Conservation (phyloP, 1,140 invertebrate genomes). For the Tenebrio molitor region DNA sequence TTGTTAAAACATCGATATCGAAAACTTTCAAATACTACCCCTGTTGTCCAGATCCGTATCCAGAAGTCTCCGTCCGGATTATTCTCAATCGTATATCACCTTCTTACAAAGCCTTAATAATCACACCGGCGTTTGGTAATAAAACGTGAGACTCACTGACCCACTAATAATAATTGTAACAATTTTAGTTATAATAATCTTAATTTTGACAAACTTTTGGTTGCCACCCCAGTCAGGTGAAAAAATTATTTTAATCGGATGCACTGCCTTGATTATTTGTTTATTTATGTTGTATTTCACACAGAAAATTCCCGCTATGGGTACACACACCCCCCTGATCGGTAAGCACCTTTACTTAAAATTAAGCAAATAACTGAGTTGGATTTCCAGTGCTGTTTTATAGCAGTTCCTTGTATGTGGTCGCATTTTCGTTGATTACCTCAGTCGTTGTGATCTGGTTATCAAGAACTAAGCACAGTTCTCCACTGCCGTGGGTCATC, state of each 20-base stretch:
- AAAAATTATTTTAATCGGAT: slow-evolving; percentile 74
- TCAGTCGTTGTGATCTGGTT: slow-evolving; percentile 73
- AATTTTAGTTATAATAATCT: slow-evolving; percentile 72
- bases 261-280: slow-evolving; percentile 71
- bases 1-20: slow-evolving; percentile 66
- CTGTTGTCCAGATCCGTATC: slow-evolving; percentile 72
- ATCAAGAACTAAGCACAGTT: slow-evolving; percentile 66
- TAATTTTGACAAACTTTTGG: slow-evolving; percentile 76
- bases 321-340: slow-evolving; percentile 75
- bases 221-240: slow-evolving; percentile 76
- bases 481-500: slow-evolving; percentile 71
- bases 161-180: background rate
- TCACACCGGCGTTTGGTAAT: slow-evolving; percentile 74
- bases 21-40: slow-evolving; percentile 67
- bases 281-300: slow-evolving; percentile 77
- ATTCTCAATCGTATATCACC: slow-evolving; percentile 72
- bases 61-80: slow-evolving; percentile 70
- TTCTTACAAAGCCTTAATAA: slow-evolving; percentile 73
- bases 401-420: slow-evolving; percentile 71
- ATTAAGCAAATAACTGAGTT: background rate
- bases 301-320: slow-evolving; percentile 72
- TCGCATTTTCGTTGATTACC: slow-evolving; percentile 74
- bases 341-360: slow-evolving; percentile 67
- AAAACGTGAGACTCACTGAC: too few relatives aligned
- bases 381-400: slow-evolving; percentile 67